These are phyloP conservation scores for Rutilus rutilus DNA, from an alignment of 2,113 vertebrate species.

Conservation along the genomic window DNA sequence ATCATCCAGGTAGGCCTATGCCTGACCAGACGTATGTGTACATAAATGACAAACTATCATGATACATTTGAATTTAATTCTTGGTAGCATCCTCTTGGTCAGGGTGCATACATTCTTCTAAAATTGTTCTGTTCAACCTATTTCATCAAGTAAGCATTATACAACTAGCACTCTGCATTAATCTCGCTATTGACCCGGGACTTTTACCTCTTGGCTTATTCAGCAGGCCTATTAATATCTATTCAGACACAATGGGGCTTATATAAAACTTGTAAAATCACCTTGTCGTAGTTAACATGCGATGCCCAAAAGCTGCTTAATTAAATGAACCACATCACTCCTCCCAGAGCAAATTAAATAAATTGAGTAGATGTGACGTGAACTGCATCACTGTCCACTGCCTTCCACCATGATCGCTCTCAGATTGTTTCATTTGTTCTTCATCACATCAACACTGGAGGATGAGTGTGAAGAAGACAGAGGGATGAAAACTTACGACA, in stretches of 20 bases:
- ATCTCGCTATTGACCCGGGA: background rate
- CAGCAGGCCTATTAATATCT: background rate
- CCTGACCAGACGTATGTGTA: background rate
- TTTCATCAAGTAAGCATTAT: background rate
- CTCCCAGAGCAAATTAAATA: background rate
- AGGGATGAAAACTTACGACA: constrained; percentile 64
- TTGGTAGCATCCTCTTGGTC: background rate
- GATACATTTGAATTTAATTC: background rate
- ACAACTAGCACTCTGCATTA: background rate
- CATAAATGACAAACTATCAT: background rate
- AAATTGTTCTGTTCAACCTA: background rate
- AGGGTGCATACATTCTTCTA: background rate
- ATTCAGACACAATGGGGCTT: background rate
- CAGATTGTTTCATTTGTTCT: constrained; percentile 69
- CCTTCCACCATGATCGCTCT: constrained; percentile 62
- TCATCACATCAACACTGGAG: constrained; percentile 52
- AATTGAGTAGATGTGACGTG: background rate
- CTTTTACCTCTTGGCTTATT: background rate
- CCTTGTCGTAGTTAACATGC: background rate
- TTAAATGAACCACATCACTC: background rate
- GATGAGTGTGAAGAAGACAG: constrained; percentile 31
- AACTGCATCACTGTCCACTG: background rate
- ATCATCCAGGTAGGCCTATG: background rate
- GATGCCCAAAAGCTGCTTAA: constrained; percentile 12
- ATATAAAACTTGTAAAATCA: background rate